Base-by-base conservation (phyloP, 2,888 invertebrate genomes). In the Diarsia mendica region DNA sequence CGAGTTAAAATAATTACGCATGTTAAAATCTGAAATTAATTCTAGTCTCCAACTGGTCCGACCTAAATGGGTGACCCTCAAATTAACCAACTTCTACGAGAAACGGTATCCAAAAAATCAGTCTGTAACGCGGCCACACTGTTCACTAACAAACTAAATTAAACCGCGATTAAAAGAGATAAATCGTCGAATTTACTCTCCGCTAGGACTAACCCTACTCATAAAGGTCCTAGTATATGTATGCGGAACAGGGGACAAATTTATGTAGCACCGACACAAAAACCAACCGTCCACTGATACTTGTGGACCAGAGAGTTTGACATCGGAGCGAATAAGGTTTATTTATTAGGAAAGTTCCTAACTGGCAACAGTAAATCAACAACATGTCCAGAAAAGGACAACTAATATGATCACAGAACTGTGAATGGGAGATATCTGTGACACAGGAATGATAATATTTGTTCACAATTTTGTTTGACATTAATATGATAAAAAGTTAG, bases 311-410 rank as follows among this genome's bases (percentile, higher is more conserved):
- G 93, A 91, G 93, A 95, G 92, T 95, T 94, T 94, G 95, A 95
- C 95, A 92, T 93, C 92, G 92, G 94, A 92, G 89, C 92, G 93
- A 94, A 94, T 94, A 95, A 92, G 94, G 94, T 93, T 95, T 95
- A 96, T 96, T 95, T 96, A 96, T 96, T 95, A 93, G 92, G 83
- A 94, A 96, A 96, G 94, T 96, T 96, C 91, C 89, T 88, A 92
- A 93, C 92, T 91, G 90, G 91, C 89, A 89, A 92, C 94, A 93
- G 92, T 95, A 95, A 95, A 96, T 96, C 94, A 95, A 92, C 92
- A 92, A 92, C 91, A 92, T 92, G 92, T 91, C 92, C 90, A 82
- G 79, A 87, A 82, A 85, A 87, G 87, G 82, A 86, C 83, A 87
- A 86, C 86, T 88, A 87, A 88, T 88, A 85, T 85, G 80, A 89